Evolutionary conservation across 2,797 vertebrate species (phyloP).

Genomic region (Eulemur rubriventer): DNA sequence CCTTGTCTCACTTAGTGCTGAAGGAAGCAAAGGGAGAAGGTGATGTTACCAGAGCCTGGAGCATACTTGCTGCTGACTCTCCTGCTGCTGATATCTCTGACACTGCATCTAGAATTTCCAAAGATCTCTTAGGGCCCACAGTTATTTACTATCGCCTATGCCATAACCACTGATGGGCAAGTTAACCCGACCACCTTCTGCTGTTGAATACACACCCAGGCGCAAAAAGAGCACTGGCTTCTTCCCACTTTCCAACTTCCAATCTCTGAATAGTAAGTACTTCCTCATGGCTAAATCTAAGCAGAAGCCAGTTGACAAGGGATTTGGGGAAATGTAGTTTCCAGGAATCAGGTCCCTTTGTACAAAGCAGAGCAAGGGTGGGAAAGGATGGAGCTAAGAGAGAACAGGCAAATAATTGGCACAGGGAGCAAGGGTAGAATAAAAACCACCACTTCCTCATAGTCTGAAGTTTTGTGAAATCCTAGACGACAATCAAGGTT

Average conservation of each 20-base stretch:
- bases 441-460: neutral
- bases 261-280: neutral
- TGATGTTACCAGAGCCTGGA: neutral
- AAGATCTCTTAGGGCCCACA: neutral
- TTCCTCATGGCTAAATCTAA: neutral
- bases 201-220: neutral
- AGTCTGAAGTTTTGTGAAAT: neutral
- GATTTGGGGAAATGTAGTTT: neutral
- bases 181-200: neutral
- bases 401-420: neutral
- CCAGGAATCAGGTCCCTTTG: neutral
- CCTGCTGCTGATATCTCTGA: neutral
- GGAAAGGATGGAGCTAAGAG: neutral
- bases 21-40: neutral
- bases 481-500: neutral
- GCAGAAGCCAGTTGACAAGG: neutral
- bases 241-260: neutral
- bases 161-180: neutral
- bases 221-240: neutral
- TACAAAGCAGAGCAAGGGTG: neutral
- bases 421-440: neutral
- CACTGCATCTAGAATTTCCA: neutral
- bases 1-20: neutral
- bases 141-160: neutral
- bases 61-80: neutral